These are phyloP conservation scores for Candidula unifasciata DNA, from an alignment of 2,888 invertebrate genomes.

Conservation along the genomic window DNA sequence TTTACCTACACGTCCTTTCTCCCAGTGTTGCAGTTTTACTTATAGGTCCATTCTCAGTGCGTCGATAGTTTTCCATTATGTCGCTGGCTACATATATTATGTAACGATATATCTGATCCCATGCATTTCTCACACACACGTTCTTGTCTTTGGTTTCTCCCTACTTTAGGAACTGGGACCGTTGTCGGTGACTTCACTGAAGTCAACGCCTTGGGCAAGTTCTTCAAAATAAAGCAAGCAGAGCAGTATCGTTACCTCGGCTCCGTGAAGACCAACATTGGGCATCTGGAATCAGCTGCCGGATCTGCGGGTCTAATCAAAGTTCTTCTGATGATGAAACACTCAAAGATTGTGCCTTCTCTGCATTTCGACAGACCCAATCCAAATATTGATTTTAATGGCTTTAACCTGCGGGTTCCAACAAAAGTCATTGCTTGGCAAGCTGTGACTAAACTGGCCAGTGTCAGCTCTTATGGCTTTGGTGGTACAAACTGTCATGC, in stretches of 20 bases:
- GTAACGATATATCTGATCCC: too few species aligned
- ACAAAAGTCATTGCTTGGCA: slow-evolving; percentile 52
- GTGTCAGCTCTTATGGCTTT: slow-evolving; percentile 68
- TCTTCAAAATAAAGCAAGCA: slow-evolving; percentile 50
- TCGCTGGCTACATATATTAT: too few species aligned
- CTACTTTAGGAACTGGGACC: slow-evolving; percentile 62
- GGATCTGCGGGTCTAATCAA: slow-evolving; percentile 68
- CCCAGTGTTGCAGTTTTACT: too few species aligned
- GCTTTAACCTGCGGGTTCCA: slow-evolving; percentile 58
- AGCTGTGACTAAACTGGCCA: slow-evolving; percentile 55
- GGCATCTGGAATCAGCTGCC: slow-evolving; percentile 68
- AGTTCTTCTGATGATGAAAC: slow-evolving; percentile 66
- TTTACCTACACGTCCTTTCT: too few species aligned
- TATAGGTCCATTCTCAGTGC: too few species aligned
- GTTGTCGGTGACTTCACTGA: slow-evolving; percentile 64
- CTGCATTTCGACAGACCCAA: slow-evolving; percentile 61
- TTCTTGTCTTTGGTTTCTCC: too few species aligned
- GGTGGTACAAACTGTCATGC: slow-evolving; percentile 71
- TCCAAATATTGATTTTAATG: slow-evolving; percentile 60
- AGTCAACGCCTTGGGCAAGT: slow-evolving; percentile 56
- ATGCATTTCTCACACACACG: too few species aligned
- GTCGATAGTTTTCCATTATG: too few species aligned
- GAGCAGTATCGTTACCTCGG: slow-evolving; percentile 57
- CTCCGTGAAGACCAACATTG: slow-evolving; percentile 70
- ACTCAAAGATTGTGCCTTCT: slow-evolving; percentile 60